These are phyloP conservation scores for Neocloeon triangulifer DNA, from an alignment of 1,140 invertebrate species.

Conservation along the genomic window DNA sequence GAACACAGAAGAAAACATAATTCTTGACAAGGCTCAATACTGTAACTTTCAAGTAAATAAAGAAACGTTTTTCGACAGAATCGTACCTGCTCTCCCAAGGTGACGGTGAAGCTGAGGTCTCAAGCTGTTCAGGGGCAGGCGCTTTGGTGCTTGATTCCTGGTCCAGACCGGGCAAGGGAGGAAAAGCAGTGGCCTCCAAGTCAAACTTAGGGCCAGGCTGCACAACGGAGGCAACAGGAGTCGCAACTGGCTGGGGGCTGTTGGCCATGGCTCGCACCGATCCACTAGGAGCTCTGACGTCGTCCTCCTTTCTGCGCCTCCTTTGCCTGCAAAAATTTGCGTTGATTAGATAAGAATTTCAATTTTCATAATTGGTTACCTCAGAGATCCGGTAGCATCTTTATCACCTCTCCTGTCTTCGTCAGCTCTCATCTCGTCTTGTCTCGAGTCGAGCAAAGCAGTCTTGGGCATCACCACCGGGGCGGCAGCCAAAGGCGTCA, in stretches of 20 bases:
- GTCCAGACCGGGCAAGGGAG: constrained; percentile 46
- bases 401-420: too few species aligned
- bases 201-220: constrained; percentile 33
- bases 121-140: too few species aligned
- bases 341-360: too few species aligned
- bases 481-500: constrained; percentile 2
- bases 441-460: too few species aligned
- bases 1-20: too few species aligned
- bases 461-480: too few species aligned
- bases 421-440: too few species aligned
- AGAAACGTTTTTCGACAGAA: not conserved
- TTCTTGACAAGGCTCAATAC: too few species aligned
- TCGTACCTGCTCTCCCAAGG: constrained; percentile 7
- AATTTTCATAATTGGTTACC: too few species aligned
- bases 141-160: too few species aligned
- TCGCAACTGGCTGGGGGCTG: constrained; percentile 5
- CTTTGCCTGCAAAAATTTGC: constrained; percentile 10
- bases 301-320: constrained; percentile 22
- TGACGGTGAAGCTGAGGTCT: constrained; percentile 10
- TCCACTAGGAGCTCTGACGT: constrained; percentile 7
- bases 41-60: not conserved
- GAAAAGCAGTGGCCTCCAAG: constrained; percentile 56
- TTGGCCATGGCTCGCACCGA: constrained; percentile 1
- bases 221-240: too few species aligned
- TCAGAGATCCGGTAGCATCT: too few species aligned